Percentiles rank a stretch among this genome's conserved stretches.
Conservation (phyloP, 2,888 invertebrate genomes). For the Cremastobaeus sp. region DNA sequence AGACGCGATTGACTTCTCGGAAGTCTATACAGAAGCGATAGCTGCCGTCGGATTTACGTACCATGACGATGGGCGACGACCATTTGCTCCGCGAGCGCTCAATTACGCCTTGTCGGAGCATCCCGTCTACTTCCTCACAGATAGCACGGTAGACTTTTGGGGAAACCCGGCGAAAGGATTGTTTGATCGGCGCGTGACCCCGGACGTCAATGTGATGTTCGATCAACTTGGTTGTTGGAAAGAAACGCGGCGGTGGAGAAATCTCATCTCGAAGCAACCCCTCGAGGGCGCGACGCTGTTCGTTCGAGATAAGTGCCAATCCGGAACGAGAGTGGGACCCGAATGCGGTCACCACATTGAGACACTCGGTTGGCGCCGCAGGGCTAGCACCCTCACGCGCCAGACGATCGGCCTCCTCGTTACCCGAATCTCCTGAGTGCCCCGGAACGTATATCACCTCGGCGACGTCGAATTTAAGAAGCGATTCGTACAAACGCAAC, state of each 20-base stretch:
- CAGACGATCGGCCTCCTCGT: not conserved
- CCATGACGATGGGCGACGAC: slow-evolving; percentile 1
- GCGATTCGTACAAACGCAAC: not conserved
- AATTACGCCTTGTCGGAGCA: not conserved
- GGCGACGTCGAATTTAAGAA: not conserved
- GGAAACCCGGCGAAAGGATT: not conserved
- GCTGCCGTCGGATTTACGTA: slow-evolving; percentile 24
- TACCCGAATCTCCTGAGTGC: not conserved
- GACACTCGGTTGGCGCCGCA: not conserved
- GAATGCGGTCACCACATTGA: not conserved
- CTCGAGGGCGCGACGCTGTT: not conserved
- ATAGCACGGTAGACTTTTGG: not conserved
- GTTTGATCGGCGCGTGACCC: not conserved
- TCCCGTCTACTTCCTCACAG: not conserved
- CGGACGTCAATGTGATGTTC: not conserved
- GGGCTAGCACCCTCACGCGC: not conserved
- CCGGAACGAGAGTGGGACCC: not conserved
- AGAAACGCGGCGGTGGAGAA: not conserved
- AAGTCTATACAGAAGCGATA: no score
- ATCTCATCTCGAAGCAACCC: not conserved
- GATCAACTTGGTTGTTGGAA: not conserved
- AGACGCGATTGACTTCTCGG: no score
- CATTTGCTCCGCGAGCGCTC: slow-evolving; percentile 18
- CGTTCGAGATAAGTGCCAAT: not conserved
- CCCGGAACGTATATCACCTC: not conserved